Evolutionary conservation across 2,113 vertebrate species (phyloP).

Genomic region (Indicator maculatus): DNA sequence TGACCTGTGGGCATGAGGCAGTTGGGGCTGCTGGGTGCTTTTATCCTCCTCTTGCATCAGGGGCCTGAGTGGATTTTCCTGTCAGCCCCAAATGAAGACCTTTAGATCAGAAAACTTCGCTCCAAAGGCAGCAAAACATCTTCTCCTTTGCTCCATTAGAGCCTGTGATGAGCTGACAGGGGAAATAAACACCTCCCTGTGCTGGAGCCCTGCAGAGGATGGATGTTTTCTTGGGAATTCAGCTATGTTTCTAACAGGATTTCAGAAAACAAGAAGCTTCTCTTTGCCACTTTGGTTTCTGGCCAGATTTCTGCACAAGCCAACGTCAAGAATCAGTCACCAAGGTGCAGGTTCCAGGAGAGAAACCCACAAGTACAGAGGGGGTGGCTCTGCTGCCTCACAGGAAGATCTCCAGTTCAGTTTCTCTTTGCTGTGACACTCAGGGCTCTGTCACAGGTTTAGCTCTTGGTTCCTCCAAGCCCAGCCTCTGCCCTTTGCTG

Average conservation of each 20-base stretch:
- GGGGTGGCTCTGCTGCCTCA: fast-evolving
- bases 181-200: neutral
- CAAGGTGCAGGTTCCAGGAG: neutral
- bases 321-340: fast-evolving
- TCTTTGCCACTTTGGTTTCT: neutral
- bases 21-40: neutral
- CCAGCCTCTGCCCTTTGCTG: neutral
- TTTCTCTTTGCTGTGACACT: fast-evolving
- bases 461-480: neutral
- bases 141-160: neutral
- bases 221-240: neutral
- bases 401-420: fast-evolving
- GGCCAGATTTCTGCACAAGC: neutral
- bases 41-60: neutral
- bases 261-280: neutral
- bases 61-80: neutral
- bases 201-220: neutral
- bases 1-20: no score
- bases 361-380: fast-evolving
- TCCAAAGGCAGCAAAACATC: neutral
- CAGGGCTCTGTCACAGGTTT: fast-evolving
- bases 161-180: neutral
- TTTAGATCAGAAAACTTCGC: neutral
- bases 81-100: neutral
- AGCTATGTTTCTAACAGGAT: fast-evolving